phyloP scores from a whole-genome alignment of 1,140 invertebrate genomes.

The Drosophila rufa region DNA sequence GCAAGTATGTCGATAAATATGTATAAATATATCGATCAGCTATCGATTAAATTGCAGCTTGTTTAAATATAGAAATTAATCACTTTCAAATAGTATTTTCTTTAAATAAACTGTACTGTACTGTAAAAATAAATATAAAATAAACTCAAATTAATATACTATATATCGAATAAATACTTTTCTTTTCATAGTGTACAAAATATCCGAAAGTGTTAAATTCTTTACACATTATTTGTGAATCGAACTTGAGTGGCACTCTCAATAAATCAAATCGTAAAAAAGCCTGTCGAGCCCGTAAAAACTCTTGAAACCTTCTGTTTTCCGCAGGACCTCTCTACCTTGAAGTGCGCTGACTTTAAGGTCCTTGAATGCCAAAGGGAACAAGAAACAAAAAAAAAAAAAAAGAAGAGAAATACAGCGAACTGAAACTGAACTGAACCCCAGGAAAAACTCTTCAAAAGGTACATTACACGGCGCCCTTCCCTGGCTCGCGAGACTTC shows the following conservation, averaged over 20 bases:
- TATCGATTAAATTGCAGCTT: too few relatives aligned
- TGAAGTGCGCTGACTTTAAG: slow-evolving; percentile 30
- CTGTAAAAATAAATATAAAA: too few relatives aligned
- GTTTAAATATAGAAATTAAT: too few relatives aligned
- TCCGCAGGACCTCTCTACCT: slow-evolving; percentile 3
- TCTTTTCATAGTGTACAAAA: not conserved
- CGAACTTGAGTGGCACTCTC: not conserved
- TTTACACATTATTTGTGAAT: not conserved
- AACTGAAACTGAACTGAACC: slow-evolving; percentile 20
- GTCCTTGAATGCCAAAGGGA: slow-evolving; percentile 1
- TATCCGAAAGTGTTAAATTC: not conserved
- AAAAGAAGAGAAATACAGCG: not conserved
- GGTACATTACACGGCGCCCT: slow-evolving; percentile 9
- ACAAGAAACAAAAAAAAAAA: not conserved
- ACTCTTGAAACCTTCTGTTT: slow-evolving; percentile 10
- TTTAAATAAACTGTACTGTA: not conserved
- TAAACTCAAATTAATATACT: too few relatives aligned
- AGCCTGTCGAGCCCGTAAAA: not conserved
- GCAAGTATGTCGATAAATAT: too few relatives aligned
- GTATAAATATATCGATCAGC: too few relatives aligned
- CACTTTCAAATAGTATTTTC: not conserved
- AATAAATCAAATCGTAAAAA: slow-evolving; percentile 13
- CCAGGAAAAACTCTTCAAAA: slow-evolving; percentile 5
- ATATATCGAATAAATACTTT: too few relatives aligned
- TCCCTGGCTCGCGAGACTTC: slow-evolving; percentile 49